Evolutionary conservation across 2,888 invertebrate species (phyloP), one percentile per base, ranked within the genome.

Genomic region (Netelia fuscicornis): DNA sequence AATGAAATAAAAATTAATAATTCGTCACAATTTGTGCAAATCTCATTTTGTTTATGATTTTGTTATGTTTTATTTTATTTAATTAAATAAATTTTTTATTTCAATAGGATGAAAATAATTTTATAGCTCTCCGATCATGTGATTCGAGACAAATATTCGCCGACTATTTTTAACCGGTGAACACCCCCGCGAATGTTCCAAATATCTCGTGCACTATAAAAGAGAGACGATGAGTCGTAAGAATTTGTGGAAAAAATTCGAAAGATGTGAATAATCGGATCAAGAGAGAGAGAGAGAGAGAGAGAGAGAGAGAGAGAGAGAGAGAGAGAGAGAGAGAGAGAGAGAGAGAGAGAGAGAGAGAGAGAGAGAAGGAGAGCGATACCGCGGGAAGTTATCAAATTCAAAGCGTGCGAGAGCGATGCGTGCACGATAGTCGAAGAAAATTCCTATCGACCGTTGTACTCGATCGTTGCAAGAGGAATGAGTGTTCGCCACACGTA

Each of bases 161-260:
- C 30, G 62, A 70, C 48, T 78, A 78, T 78, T 78, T 78, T 70
- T 70, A 78, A 60, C 68, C 68, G 70, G 60, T 77, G 77, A 77
- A 48, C 48, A 67, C 13, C 30, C 56, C 17, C 17, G 44, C 48
- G 77, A 58, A 48, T 30, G 11, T 58, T 48, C 58, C 5, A 2
- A 58, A 48, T 52, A 37, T 11, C 67, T 56, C 56, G 58, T 68
- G 56, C 48, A 48, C 9, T 10, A 54, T 54, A 30, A n/a, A 54
- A 64, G 30, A 30, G 30, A 30, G 52, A 5, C 44, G 58, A 11
- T 48, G 67, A 23, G 77, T 23, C 20, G 48, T 58, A 11, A 6
- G 48, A 67, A 56, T 77, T 60, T 67, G 0, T 13, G 58, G 11
- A 23, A 58, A 54, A 10, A 77, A 65, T 42, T 48, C 60, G 17